phyloP scores from a whole-genome alignment of 1,140 invertebrate genomes.

The Drosophila sproati region DNA sequence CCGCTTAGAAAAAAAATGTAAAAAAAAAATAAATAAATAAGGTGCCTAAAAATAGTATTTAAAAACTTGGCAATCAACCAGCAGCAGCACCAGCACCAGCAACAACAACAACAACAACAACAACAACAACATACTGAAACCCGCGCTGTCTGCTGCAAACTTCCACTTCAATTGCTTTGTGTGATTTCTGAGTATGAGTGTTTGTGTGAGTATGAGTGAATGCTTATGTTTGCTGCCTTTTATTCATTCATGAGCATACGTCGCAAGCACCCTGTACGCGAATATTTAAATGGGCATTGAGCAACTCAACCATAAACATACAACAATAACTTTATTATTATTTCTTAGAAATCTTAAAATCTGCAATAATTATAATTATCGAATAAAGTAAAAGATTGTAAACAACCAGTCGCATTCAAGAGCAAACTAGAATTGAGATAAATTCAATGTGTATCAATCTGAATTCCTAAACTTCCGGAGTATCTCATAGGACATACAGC shows the following conservation, averaged over 20 bases:
- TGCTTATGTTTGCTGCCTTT: constrained; percentile 43
- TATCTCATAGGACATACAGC: background rate
- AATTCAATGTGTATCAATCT: too few species aligned
- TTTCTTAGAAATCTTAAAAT: too few species aligned
- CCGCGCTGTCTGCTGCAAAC: constrained; percentile 66
- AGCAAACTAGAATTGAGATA: too few species aligned
- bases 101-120: background rate
- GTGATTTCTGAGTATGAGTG: constrained; percentile 40
- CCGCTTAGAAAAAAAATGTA: background rate
- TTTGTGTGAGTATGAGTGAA: constrained; percentile 15
- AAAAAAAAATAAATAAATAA: constrained; percentile 20
- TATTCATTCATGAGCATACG: constrained; percentile 72
- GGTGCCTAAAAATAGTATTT: constrained; percentile 68
- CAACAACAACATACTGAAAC: constrained; percentile 20
- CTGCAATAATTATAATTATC: too few species aligned
- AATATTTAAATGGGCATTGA: background rate
- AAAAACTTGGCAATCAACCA: constrained; percentile 32
- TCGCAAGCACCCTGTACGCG: constrained; percentile 14
- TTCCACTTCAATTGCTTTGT: constrained; percentile 64
- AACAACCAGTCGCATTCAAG: too few species aligned
- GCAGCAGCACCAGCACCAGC: background rate
- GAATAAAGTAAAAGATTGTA: too few species aligned
- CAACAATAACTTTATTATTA: background rate
- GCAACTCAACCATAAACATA: background rate
- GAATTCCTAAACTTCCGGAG: background rate